Evolutionary conservation across 2,797 vertebrate genomes (phyloP).

Genomic region (Netta rufina): DNA sequence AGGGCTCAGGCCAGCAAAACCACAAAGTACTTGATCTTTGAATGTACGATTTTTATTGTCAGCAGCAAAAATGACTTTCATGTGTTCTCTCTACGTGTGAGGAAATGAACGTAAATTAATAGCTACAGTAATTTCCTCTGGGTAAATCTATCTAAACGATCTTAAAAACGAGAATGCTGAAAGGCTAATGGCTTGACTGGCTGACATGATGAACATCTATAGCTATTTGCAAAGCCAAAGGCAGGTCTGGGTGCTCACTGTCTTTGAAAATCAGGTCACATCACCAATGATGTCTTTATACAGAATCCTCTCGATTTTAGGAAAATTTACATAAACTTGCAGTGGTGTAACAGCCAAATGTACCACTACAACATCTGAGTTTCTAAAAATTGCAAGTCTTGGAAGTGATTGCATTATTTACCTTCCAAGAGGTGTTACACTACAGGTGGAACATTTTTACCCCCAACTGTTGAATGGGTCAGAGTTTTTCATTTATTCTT

Average conservation of each 20-base stretch:
- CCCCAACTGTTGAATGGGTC: neutral
- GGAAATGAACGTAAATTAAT: constrained; percentile 50
- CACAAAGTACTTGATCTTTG: constrained; percentile 34
- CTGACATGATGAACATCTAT: constrained; percentile 17
- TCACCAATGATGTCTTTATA: neutral
- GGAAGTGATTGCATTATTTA: neutral
- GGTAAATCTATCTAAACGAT: constrained; percentile 17
- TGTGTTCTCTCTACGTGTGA: neutral
- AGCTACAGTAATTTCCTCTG: constrained; percentile 50
- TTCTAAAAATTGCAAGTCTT: neutral
- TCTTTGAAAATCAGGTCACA: constrained; percentile 20
- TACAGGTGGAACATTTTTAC: neutral
- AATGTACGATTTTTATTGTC: neutral
- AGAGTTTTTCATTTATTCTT: neutral
- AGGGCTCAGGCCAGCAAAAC: constrained; percentile 3
- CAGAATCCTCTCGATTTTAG: neutral
- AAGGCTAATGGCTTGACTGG: constrained; percentile 15
- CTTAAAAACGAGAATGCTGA: constrained; percentile 4
- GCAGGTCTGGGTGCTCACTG: neutral
- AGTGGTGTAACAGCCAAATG: neutral
- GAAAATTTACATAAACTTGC: neutral
- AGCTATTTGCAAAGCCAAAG: constrained; percentile 26
- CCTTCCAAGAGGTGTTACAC: neutral
- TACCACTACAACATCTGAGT: neutral
- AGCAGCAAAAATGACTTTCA: constrained; percentile 40